Base-by-base conservation (phyloP, 2,797 vertebrate genomes). In the Pachyuromys duprasi region DNA sequence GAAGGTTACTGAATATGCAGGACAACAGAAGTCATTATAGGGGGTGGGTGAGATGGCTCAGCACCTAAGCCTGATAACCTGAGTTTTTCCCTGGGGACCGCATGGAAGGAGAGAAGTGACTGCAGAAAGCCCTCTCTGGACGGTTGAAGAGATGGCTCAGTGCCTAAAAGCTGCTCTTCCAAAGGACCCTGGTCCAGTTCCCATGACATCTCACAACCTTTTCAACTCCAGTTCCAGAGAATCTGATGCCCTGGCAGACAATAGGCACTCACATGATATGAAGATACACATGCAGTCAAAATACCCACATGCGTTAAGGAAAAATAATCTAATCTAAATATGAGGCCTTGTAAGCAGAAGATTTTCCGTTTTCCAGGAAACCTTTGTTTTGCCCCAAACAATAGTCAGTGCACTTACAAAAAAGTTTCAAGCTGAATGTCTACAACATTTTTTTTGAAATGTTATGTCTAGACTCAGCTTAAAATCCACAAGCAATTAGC, bases 401-500 rank as follows among this genome's bases (percentile, higher is more conserved):
- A 26, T 42, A 82, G 20, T 90, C 28, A 86, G 76, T 3, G 69
- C 7, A 83, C 36, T 84, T 49, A 84, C 65, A 42, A 82, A 62
- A 62, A 82, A 18, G 0, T 92, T 82, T 69, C 49, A 81, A 76
- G 12, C 33, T 80, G 14, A 26, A 26, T 39, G 82, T 89, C 89
- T 93, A 31, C 3, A 53, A 70, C 72, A n/a, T 26, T 57, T 78
- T 45, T 45, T 22, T 92, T 78, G 26, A 83, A 93, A 26, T 90
- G 84, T 74, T 39, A 53, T 84, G 80, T 79, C 90, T 86, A 72
- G 17, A n/a, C 26, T 91, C 15, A 91, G 13, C 14, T 55, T 88
- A 36, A 86, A 87, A 80, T 31, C 84, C n/a, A 60, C 80, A 93
- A 95, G 13, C 22, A 93, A 93, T 82, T 95, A 88, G 57, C 93